Evolutionary conservation across 2,113 vertebrate genomes (phyloP).

Genomic region (Engystomops pustulosus): DNA sequence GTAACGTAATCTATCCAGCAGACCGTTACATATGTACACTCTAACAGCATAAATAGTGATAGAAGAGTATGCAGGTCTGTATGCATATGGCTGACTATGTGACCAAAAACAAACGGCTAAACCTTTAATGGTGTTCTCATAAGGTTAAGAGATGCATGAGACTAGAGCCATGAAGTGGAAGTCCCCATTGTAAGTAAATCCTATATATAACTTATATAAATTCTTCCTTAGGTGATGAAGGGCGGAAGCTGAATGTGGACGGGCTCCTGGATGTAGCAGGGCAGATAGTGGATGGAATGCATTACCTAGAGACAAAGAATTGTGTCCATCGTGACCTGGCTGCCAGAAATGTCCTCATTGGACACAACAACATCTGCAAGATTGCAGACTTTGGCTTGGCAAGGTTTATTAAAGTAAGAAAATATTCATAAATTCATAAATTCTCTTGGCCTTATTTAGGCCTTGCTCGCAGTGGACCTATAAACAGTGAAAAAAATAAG

Average conservation of each 20-base stretch:
- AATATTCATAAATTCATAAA: too few species aligned
- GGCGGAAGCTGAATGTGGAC: slow-evolving; percentile 57
- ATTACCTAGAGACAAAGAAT: slow-evolving; percentile 79
- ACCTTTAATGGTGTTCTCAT: too few species aligned
- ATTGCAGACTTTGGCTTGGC: slow-evolving; percentile 88
- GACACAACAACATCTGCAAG: slow-evolving; percentile 81
- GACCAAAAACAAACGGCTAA: too few species aligned
- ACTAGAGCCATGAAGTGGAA: not conserved
- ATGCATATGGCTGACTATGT: too few species aligned
- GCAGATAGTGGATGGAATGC: slow-evolving; percentile 85
- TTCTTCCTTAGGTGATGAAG: slow-evolving; percentile 69
- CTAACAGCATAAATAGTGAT: too few species aligned
- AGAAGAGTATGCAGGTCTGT: too few species aligned
- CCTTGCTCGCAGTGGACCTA: too few species aligned
- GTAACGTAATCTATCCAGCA: too few species aligned
- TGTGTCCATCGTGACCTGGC: slow-evolving; percentile 85
- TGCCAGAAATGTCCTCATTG: slow-evolving; percentile 83
- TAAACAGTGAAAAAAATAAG: too few species aligned
- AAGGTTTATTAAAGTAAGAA: slow-evolving; percentile 78
- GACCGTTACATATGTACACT: too few species aligned
- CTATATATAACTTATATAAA: not conserved
- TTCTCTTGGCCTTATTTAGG: too few species aligned
- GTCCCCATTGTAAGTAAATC: not conserved
- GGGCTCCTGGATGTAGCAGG: slow-evolving; percentile 74
- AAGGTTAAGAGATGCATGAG: too few species aligned